phyloP scores from a whole-genome alignment of 2,888 invertebrate genomes.

The Yponomeuta malinellus region DNA sequence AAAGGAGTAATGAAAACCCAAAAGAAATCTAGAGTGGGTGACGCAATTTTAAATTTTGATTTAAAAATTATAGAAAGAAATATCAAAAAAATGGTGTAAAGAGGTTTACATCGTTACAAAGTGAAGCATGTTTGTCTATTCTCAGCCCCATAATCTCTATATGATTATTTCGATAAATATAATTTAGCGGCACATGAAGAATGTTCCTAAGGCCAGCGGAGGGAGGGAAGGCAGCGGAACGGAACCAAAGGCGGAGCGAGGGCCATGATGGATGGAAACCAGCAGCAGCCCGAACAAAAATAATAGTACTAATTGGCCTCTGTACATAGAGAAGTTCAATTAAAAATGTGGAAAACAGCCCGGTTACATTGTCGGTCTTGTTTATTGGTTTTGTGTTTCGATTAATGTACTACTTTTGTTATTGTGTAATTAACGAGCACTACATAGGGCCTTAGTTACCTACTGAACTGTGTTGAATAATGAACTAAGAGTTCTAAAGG shows the following conservation, averaged over 20 bases:
- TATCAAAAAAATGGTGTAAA: no score
- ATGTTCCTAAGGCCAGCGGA: background rate
- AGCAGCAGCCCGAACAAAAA: slow-evolving; percentile 48
- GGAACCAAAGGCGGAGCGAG: slow-evolving; percentile 39
- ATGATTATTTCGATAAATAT: background rate
- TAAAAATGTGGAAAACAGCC: background rate
- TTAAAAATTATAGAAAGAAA: no score
- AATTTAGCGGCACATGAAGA: background rate
- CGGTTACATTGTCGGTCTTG: background rate
- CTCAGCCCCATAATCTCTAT: background rate
- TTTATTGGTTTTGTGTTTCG: background rate
- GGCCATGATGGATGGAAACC: slow-evolving; percentile 47
- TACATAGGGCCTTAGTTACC: background rate
- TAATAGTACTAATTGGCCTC: slow-evolving; percentile 43
- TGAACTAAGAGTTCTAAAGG: background rate
- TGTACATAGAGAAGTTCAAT: background rate
- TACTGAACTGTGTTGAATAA: background rate
- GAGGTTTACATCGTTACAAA: background rate
- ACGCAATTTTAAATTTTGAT: no score
- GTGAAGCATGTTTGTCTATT: background rate
- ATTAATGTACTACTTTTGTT: background rate
- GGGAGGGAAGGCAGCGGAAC: slow-evolving; percentile 31
- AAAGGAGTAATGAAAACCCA: no score
- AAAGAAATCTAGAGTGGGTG: no score
- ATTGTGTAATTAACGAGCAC: background rate